These are phyloP conservation scores for Mus spicilegus DNA, from an alignment of 2,113 vertebrate species.

Conservation along the genomic window DNA sequence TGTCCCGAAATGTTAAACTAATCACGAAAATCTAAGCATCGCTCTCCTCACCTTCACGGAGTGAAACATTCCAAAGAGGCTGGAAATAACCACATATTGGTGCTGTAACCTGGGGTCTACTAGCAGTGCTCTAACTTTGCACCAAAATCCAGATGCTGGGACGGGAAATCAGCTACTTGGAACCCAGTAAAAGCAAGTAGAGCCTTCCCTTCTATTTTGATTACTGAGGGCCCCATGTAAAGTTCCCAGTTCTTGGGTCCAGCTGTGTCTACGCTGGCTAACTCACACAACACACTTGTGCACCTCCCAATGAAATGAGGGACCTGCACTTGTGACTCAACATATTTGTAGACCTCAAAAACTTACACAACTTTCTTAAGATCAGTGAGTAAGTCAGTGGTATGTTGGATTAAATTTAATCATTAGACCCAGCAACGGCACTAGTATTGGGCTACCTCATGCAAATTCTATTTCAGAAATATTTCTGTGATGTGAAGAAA, in stretches of 20 bases:
- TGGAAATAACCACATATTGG: conserved; percentile 26
- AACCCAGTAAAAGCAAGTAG: background rate
- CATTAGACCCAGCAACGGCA: background rate
- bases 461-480: background rate
- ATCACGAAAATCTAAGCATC: background rate
- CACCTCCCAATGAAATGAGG: background rate
- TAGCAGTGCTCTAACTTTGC: background rate
- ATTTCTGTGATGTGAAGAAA: background rate
- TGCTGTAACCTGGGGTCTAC: background rate
- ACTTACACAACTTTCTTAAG: background rate
- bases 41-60: conserved; percentile 51
- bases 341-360: background rate
- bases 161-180: background rate
- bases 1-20: background rate
- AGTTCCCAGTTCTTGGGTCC: background rate
- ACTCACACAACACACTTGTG: background rate
- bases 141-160: background rate
- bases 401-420: background rate
- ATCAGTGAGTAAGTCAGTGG: background rate
- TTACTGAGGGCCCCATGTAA: background rate
- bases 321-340: background rate
- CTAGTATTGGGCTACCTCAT: background rate
- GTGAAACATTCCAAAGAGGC: background rate
- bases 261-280: background rate
- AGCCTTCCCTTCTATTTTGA: background rate